phyloP scores from a whole-genome alignment of 2,797 vertebrate genomes.

The Leptatherina wallacei region DNA sequence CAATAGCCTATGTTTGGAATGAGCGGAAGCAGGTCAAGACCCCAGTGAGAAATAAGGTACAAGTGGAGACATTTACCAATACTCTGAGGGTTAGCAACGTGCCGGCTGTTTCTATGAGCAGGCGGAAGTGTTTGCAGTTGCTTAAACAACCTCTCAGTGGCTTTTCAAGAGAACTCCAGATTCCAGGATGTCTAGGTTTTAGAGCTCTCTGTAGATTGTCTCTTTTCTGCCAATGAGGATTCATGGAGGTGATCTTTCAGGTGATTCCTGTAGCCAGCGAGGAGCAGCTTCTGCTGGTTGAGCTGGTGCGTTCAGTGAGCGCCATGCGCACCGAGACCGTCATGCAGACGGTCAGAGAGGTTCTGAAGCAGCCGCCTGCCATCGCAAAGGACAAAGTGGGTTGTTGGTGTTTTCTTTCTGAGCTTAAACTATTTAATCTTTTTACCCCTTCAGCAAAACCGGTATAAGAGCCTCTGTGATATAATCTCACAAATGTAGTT shows the following conservation, averaged over 20 bases:
- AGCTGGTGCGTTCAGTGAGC: constrained; percentile 96
- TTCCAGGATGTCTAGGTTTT: constrained; percentile 1
- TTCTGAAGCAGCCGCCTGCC: constrained; percentile 96
- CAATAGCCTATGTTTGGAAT: constrained; percentile 99
- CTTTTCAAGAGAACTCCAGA: neutral
- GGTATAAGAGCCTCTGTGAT: neutral
- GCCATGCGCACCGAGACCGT: constrained; percentile 98
- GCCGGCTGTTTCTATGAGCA: neutral
- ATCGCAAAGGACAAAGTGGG: constrained; percentile 96
- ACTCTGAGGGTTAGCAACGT: neutral
- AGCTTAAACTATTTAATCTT: no score
- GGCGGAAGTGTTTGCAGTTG: neutral
- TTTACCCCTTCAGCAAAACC: no score
- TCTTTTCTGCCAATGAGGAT: neutral
- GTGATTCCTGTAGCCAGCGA: constrained; percentile 94
- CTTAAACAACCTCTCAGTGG: neutral
- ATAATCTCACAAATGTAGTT: neutral
- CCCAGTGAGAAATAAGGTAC: constrained; percentile 88
- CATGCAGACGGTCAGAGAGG: constrained; percentile 98
- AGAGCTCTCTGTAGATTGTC: neutral
- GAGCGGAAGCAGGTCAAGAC: constrained; percentile 92
- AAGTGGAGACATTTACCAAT: neutral
- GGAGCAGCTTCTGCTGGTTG: constrained; percentile 95
- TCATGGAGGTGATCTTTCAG: constrained; percentile 67
- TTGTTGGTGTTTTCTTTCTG: constrained; percentile 3